phyloP scores from a whole-genome alignment of 2,797 vertebrate genomes.

The Buphagus erythrorhynchus region DNA sequence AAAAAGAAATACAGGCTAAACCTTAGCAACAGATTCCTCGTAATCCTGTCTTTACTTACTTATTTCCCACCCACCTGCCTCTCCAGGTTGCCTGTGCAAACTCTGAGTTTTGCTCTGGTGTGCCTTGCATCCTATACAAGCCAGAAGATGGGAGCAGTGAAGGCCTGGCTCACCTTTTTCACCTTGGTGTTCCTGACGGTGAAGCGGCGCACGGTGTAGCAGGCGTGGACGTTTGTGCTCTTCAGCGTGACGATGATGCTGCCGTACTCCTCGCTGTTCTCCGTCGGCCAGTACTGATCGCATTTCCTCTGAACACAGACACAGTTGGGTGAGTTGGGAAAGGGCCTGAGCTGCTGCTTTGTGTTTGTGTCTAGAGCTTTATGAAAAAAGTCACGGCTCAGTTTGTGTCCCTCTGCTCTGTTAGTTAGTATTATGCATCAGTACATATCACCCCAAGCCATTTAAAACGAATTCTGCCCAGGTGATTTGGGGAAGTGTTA shows the following conservation, averaged over 20 bases:
- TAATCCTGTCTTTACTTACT: background rate
- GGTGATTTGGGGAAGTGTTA: background rate
- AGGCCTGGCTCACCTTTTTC: constrained; percentile 85
- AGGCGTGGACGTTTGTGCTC: constrained; percentile 94
- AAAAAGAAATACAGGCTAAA: background rate
- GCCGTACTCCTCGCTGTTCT: constrained; percentile 96
- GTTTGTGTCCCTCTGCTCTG: background rate
- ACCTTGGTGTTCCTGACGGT: constrained; percentile 92
- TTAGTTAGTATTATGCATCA: background rate
- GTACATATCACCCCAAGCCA: background rate
- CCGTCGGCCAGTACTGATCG: constrained; percentile 97
- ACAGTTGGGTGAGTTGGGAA: background rate
- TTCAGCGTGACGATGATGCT: constrained; percentile 94
- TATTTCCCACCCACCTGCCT: background rate
- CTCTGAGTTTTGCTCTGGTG: background rate
- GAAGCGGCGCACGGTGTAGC: constrained; percentile 93
- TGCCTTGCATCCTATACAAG: background rate
- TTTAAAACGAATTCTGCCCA: background rate
- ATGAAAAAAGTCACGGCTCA: background rate
- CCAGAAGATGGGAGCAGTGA: background rate
- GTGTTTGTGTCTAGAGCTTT: background rate
- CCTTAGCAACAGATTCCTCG: background rate
- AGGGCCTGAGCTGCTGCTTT: background rate
- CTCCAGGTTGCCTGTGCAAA: background rate
- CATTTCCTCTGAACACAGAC: constrained; percentile 90